Conservation (phyloP, 1,140 invertebrate species). For the Euwallacea similis region DNA sequence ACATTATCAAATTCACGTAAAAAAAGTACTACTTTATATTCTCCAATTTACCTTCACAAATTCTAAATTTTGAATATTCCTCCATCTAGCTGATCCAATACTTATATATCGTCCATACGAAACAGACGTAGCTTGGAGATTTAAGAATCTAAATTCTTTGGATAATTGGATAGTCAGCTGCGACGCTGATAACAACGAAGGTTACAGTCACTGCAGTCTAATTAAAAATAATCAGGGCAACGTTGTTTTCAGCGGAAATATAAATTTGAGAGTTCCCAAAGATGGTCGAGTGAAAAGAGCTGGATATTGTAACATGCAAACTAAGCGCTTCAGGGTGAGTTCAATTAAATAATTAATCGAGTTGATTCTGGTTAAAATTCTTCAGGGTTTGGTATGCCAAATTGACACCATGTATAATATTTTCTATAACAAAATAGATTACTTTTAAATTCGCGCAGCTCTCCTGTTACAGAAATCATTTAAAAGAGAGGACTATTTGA, state of each 20-base stretch:
- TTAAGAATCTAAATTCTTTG: conserved; percentile 64
- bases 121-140: conserved; percentile 70
- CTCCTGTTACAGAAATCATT: conserved; percentile 74
- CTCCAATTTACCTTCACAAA: neutral
- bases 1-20: neutral
- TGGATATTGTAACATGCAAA: conserved; percentile 79
- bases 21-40: neutral
- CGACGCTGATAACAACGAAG: conserved; percentile 81
- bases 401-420: no score
- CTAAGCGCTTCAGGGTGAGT: conserved; percentile 63
- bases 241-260: conserved; percentile 73
- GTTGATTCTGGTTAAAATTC: neutral
- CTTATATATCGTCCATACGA: conserved; percentile 63
- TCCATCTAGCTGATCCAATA: conserved; percentile 59
- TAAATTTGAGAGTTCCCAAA: conserved; percentile 66
- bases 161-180: conserved; percentile 73
- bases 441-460: no score
- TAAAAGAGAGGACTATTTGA: conserved; percentile 64
- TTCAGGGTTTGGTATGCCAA: neutral
- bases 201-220: conserved; percentile 71
- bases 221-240: conserved; percentile 67
- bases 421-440: no score
- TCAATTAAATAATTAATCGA: neutral
- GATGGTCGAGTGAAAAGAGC: conserved; percentile 74
- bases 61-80: neutral